Percentiles rank a stretch among this genome's conserved stretches.
Evolutionary conservation across 2,888 invertebrate species (phyloP).

Genomic region (Thera obeliscata): DNA sequence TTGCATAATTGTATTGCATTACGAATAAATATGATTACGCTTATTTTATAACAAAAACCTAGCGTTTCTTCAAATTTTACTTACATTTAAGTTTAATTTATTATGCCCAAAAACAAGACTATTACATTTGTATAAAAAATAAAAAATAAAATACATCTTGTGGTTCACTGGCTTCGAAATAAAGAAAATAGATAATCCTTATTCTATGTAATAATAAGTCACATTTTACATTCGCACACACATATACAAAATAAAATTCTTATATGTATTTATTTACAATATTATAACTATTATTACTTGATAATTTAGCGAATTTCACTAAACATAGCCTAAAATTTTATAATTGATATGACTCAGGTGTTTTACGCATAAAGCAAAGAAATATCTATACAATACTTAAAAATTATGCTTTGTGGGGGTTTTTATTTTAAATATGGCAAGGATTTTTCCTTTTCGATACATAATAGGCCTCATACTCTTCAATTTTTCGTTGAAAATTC

Average conservation of each 20-base stretch:
- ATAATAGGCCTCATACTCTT: conserved; percentile 58
- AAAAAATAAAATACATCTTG: conserved; percentile 20
- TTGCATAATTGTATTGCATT: conserved; percentile 31
- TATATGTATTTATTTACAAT: conserved; percentile 54
- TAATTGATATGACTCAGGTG: conserved; percentile 79
- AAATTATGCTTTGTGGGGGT: conserved; percentile 37
- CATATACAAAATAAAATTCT: conserved; percentile 74
- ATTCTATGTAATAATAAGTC: conserved; percentile 65
- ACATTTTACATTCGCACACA: conserved; percentile 79
- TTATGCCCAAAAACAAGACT: conserved; percentile 12
- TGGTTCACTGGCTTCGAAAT: conserved; percentile 32
- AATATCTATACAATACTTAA: conserved; percentile 50
- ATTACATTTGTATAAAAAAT: conserved; percentile 16
- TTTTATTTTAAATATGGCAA: conserved; percentile 42
- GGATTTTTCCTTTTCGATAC: conserved; percentile 52
- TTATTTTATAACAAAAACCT: conserved; percentile 33
- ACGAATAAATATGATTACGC: conserved; percentile 25
- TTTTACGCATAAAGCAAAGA: conserved; percentile 62
- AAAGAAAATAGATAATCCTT: conserved; percentile 49
- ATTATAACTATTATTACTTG: conserved; percentile 55
- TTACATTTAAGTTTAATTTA: conserved; percentile 7
- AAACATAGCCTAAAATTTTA: conserved; percentile 67
- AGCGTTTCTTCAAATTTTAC: conserved; percentile 21
- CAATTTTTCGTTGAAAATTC: conserved; percentile 54
- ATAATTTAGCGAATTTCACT: conserved; percentile 63